A percentile compares a stretch with the other conserved stretches of the same genome.
Evolutionary conservation across 2,113 vertebrate genomes (phyloP).

Genomic region (Diphyllodes magnificus): DNA sequence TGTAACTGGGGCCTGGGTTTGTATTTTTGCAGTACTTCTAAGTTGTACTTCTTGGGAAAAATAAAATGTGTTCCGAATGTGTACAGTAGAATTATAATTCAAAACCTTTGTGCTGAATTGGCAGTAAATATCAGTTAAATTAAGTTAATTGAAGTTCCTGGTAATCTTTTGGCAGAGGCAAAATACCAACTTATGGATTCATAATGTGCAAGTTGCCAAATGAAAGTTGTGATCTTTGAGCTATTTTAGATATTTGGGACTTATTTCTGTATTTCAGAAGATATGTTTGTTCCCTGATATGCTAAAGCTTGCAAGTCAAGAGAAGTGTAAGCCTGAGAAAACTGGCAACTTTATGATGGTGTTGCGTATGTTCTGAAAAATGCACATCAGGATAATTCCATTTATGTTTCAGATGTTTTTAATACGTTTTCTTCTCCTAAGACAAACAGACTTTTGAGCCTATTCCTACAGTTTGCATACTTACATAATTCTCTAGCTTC

Average conservation of each 20-base stretch:
- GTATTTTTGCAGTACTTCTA: neutral
- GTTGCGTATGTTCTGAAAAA: neutral
- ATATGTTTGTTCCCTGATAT: neutral
- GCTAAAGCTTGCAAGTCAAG: neutral
- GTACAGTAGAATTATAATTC: neutral
- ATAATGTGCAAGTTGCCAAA: neutral
- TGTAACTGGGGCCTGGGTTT: neutral
- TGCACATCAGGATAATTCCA: neutral
- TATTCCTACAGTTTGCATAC: neutral
- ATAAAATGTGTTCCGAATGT: neutral
- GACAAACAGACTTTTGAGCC: neutral
- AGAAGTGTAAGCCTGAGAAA: neutral
- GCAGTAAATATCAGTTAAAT: neutral
- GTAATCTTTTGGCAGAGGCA: neutral
- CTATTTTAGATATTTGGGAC: neutral
- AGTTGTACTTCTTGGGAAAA: neutral
- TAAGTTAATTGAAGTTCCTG: neutral
- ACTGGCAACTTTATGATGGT: neutral
- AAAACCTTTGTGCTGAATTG: neutral
- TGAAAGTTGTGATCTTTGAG: neutral
- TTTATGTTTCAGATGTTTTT: neutral
- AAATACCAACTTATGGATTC: neutral
- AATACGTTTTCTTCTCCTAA: neutral
- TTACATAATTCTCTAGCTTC: neutral
- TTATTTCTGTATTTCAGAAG: neutral